Evolutionary conservation across 2,113 vertebrate genomes (phyloP).

Genomic region (Crotalus horridus): DNA sequence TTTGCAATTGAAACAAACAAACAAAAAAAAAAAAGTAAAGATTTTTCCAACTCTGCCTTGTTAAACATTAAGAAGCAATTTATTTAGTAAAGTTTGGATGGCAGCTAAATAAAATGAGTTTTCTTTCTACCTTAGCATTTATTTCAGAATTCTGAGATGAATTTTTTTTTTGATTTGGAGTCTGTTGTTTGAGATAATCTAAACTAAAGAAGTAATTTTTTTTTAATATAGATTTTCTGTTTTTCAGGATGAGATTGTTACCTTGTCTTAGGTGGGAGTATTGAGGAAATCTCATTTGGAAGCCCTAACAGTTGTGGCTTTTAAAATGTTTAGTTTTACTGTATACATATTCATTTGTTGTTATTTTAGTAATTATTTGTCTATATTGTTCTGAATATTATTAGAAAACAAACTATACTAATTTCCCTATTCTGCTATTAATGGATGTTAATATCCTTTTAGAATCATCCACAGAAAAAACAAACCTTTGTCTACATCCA

Average conservation of each 20-base stretch:
- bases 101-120: neutral
- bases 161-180: neutral
- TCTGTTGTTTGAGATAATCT: neutral
- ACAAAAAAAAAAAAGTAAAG: neutral
- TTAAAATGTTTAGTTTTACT: neutral
- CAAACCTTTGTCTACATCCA: neutral
- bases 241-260: neutral
- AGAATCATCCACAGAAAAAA: neutral
- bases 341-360: neutral
- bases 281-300: neutral
- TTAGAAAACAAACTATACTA: neutral
- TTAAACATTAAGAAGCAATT: neutral
- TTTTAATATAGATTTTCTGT: neutral
- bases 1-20: neutral
- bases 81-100: neutral
- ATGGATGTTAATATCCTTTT: neutral
- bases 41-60: neutral
- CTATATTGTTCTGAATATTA: neutral
- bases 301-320: neutral
- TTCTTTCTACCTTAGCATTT: neutral
- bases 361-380: neutral
- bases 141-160: neutral
- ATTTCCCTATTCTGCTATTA: neutral
- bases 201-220: neutral
- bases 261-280: neutral